A percentile compares a stretch with the other conserved stretches of the same genome.
These are phyloP conservation scores for Diloba caeruleocephala DNA, from an alignment of 2,888 invertebrate species.

Conservation along the genomic window DNA sequence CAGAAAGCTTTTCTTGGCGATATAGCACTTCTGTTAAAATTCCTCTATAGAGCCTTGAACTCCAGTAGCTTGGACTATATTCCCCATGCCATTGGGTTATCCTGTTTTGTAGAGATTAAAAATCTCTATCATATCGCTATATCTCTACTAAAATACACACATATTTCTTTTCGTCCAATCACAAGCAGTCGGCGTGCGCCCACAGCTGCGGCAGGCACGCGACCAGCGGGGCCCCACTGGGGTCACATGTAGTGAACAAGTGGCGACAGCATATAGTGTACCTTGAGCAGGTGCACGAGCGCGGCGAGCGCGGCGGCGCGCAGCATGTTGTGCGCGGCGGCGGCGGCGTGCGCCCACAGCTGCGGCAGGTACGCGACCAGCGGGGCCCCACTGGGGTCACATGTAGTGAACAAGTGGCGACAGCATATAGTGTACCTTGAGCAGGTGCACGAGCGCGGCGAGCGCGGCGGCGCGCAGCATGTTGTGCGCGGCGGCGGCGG, in stretches of 20 bases:
- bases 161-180: too few species aligned
- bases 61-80: too few species aligned
- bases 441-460: too few species aligned
- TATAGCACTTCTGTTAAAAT: too few species aligned
- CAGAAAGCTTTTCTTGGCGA: too few species aligned
- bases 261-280: slow-evolving; percentile 64
- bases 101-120: too few species aligned
- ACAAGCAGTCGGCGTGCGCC: slow-evolving; percentile 96
- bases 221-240: slow-evolving; percentile 89
- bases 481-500: background rate
- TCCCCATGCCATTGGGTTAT: too few species aligned
- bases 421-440: too few species aligned
- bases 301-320: slow-evolving; percentile 97
- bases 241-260: slow-evolving; percentile 85
- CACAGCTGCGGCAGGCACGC: slow-evolving; percentile 96
- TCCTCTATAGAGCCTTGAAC: too few species aligned
- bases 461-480: slow-evolving; percentile 4
- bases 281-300: slow-evolving; percentile 95
- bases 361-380: slow-evolving; percentile 95
- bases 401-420: too few species aligned
- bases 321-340: slow-evolving; percentile 96
- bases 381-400: slow-evolving; percentile 88
- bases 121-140: too few species aligned
- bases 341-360: slow-evolving; percentile 96
- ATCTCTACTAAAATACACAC: too few species aligned